phyloP scores from a whole-genome alignment of 2,113 vertebrate genomes.

The Pogona vitticeps region DNA sequence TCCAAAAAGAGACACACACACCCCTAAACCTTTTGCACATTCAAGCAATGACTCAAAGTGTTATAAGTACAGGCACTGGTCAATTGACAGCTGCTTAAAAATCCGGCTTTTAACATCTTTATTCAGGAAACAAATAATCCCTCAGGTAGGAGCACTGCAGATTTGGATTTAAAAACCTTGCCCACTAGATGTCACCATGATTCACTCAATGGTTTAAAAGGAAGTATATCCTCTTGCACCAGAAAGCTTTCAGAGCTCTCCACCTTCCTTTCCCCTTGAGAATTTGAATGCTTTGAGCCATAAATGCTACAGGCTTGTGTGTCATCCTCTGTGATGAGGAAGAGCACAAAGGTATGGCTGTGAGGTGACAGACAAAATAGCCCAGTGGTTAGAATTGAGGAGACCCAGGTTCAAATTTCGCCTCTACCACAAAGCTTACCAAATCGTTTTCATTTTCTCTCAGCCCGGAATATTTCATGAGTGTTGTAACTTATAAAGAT shows the following conservation, averaged over 20 bases:
- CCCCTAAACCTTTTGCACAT: not conserved
- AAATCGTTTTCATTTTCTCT: too few species aligned
- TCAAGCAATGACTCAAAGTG: accelerated
- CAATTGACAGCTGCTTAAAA: not conserved
- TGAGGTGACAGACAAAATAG: not conserved
- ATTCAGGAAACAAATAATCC: not conserved
- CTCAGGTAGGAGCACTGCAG: not conserved
- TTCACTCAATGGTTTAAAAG: conserved; percentile 45
- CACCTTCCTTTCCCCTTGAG: accelerated
- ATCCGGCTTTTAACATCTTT: accelerated
- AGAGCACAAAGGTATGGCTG: not conserved
- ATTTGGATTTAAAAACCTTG: conserved; percentile 12
- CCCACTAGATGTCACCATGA: conserved; percentile 72
- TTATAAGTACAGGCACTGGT: accelerated
- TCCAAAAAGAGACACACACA: not conserved
- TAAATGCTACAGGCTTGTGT: not conserved
- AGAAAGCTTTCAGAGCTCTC: not conserved
- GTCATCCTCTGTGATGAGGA: not conserved
- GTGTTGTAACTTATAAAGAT: too few species aligned
- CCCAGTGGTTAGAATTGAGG: too few species aligned
- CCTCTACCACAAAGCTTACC: too few species aligned
- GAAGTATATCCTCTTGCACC: not conserved
- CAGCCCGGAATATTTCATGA: too few species aligned
- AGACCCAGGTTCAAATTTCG: too few species aligned
- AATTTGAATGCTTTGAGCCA: accelerated